Percentiles rank a stretch among this genome's conserved stretches.
Evolutionary conservation across 2,797 vertebrate genomes (phyloP).

Genomic region (Scomberomorus guttatus): DNA sequence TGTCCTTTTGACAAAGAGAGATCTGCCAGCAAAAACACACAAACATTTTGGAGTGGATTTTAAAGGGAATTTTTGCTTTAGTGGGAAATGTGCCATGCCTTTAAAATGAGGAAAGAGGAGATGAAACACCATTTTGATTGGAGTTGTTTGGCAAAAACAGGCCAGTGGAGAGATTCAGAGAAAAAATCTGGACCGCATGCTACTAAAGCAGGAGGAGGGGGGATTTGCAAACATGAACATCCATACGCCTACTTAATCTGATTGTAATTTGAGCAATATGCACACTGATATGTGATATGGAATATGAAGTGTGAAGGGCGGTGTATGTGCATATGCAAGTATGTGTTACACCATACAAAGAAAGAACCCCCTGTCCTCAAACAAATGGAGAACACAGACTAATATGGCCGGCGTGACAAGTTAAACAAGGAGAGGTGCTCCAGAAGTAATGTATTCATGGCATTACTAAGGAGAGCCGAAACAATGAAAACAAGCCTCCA

Average conservation of each 20-base stretch:
- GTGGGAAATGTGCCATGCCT: slow-evolving; percentile 50
- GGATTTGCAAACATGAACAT: slow-evolving; percentile 31
- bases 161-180: slow-evolving; percentile 35
- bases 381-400: slow-evolving; percentile 42
- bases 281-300: slow-evolving; percentile 13
- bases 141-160: slow-evolving; percentile 53
- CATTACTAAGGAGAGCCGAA: slow-evolving; percentile 41
- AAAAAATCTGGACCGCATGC: slow-evolving; percentile 50
- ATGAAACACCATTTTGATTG: slow-evolving; percentile 65
- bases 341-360: background rate
- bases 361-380: background rate
- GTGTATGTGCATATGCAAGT: slow-evolving; percentile 11
- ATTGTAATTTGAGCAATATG: slow-evolving; percentile 44
- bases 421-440: slow-evolving; percentile 22
- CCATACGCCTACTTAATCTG: slow-evolving; percentile 26
- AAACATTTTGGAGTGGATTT: slow-evolving; percentile 37
- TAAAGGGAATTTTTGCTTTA: slow-evolving; percentile 31
- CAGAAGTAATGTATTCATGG: slow-evolving; percentile 53
- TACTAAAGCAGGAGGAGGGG: background rate
- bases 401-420: background rate
- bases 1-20: slow-evolving; percentile 34
- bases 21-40: slow-evolving; percentile 39
- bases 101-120: slow-evolving; percentile 46
- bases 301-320: background rate
- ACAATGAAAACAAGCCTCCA: slow-evolving; percentile 21